Conservation (phyloP, 2,888 invertebrate species). For the Heliconius aoede region DNA sequence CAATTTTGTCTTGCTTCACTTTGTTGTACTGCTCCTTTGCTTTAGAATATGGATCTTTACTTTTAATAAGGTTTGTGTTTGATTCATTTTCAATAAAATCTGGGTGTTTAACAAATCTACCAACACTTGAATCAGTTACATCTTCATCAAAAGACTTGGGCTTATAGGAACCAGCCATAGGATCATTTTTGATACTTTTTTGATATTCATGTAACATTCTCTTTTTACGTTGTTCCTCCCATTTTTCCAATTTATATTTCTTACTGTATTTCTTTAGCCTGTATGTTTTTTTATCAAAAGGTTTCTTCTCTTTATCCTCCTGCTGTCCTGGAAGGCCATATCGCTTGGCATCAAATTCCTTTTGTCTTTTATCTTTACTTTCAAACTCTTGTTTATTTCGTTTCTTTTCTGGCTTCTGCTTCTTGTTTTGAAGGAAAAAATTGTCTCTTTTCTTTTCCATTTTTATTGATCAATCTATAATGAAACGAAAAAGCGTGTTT, state of each 20-base stretch:
- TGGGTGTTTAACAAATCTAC: slow-evolving; percentile 75
- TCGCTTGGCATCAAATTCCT: slow-evolving; percentile 64
- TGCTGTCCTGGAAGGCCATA: slow-evolving; percentile 46
- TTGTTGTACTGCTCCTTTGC: slow-evolving; percentile 82
- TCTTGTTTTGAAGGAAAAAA: slow-evolving; percentile 67
- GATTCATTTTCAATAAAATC: slow-evolving; percentile 64
- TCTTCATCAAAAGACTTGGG: slow-evolving; percentile 81
- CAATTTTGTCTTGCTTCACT: slow-evolving; percentile 82
- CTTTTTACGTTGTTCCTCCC: slow-evolving; percentile 86
- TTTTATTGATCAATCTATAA: slow-evolving; percentile 71
- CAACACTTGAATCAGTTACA: slow-evolving; percentile 58
- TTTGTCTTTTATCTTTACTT: slow-evolving; percentile 57
- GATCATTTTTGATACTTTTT: slow-evolving; percentile 81
- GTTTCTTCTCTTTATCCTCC: slow-evolving; percentile 72
- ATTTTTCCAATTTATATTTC: slow-evolving; percentile 87
- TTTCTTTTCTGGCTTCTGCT: slow-evolving; percentile 48
- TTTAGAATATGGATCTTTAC: slow-evolving; percentile 75
- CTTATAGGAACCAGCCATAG: slow-evolving; percentile 71
- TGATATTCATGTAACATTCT: slow-evolving; percentile 82
- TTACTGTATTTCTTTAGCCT: slow-evolving; percentile 87
- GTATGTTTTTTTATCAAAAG: slow-evolving; percentile 87
- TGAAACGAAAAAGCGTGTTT: slow-evolving; percentile 81
- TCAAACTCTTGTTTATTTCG: slow-evolving; percentile 43
- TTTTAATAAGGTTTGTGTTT: slow-evolving; percentile 48
- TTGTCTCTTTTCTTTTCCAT: slow-evolving; percentile 73